Evolutionary conservation across 1,140 invertebrate species (phyloP), one percentile per base, ranked within the genome.

Genomic region (Acromyrmex charruanus): DNA sequence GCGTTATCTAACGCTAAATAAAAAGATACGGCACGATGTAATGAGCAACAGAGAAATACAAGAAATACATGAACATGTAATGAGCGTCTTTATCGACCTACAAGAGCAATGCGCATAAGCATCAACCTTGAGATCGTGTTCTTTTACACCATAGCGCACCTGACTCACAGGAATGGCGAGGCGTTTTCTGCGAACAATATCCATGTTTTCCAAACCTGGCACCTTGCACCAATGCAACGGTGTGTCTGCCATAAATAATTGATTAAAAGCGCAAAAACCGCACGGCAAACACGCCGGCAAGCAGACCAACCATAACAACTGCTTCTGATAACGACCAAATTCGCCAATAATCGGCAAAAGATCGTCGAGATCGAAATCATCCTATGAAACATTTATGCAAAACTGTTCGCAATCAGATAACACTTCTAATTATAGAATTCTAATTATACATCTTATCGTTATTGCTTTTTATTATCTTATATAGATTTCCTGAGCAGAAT

Each of bases 211-310:
- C 21, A 98, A 94, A 86, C 97, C 96, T 0, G 98, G 97, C 5
- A 98, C 95, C 68, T 94, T 95, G 91, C 98, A 98, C 97, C 98
- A 98, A 94, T 98, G 97, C 51, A 97, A 96, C 0, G 98, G 98
- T 28, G 96, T 96, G 89, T 98, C 97, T 0, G 97, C 96, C 97
- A 98, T 98, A 93, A 98, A 98, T 2, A 98, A 96, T 93, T 99
- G 98, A 95, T 98, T 98, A 94, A 98, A 99, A 1, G 98, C 98
- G 93, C 98, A 98, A 94, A 98, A 98, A 1, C 98, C 98, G 92
- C 98, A 98, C 0, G 98, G 98, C 79, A 99, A 96, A 90, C 98
- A 98, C 4, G 98, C 98, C 14, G 98, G 98, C 39, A 99, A 94
- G 91, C 98, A 98, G 18, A 99, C 97, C 25, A 98, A 95, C 97